These are phyloP conservation scores for Psylliodes chrysocephalus DNA, from an alignment of 2,888 invertebrate genomes.

Conservation along the genomic window DNA sequence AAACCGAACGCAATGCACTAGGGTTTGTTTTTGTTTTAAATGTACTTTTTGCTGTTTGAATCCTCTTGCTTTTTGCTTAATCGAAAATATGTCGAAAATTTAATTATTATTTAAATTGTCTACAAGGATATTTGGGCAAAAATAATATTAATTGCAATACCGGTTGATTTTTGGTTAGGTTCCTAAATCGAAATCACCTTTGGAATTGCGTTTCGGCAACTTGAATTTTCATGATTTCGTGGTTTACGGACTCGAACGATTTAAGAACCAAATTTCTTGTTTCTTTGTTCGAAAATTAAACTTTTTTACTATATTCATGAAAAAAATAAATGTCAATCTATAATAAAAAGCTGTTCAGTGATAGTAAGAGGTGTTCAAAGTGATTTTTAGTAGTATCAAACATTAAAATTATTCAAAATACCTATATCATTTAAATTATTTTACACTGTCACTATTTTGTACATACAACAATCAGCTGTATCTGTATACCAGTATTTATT, in stretches of 20 bases:
- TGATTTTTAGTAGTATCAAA: constrained; percentile 6
- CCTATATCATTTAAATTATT: neutral
- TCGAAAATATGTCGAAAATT: too few species aligned
- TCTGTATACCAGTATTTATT: constrained; percentile 29
- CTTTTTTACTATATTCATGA: constrained; percentile 25
- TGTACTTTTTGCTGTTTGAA: too few species aligned
- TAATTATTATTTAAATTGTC: too few species aligned
- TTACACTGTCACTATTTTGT: constrained; percentile 20
- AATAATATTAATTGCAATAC: too few species aligned
- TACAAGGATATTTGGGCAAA: too few species aligned
- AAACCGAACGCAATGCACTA: too few species aligned
- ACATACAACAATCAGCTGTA: constrained; percentile 30
- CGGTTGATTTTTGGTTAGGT: neutral
- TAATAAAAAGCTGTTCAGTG: constrained; percentile 13
- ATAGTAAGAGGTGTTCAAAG: constrained; percentile 18
- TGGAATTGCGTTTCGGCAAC: constrained; percentile 19
- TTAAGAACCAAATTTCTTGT: constrained; percentile 24
- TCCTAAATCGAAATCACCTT: constrained; percentile 12
- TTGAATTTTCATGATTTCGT: constrained; percentile 18
- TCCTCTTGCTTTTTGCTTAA: too few species aligned
- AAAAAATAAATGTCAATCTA: constrained; percentile 13
- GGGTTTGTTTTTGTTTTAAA: too few species aligned
- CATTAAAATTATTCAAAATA: constrained; percentile 14
- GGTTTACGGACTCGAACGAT: constrained; percentile 23
- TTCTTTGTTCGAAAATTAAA: constrained; percentile 31